Evolutionary conservation across 2,797 vertebrate genomes (phyloP).

Genomic region (Philypnodon macrostomus): DNA sequence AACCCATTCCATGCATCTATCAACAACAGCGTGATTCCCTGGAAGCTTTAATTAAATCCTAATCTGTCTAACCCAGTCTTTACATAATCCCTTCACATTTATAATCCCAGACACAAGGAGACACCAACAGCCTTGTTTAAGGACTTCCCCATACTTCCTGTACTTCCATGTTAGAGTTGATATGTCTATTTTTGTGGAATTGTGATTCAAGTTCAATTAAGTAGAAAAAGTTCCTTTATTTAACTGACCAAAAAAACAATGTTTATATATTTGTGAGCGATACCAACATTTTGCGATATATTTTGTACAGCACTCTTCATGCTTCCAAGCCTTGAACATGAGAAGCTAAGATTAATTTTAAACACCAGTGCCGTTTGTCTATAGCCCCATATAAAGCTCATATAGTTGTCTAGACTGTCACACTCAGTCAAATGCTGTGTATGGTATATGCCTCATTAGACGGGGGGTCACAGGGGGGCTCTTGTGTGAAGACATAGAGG

Average conservation of each 20-base stretch:
- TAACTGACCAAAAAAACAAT: no score
- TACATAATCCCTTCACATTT: slow-evolving; percentile 46
- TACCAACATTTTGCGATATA: no score
- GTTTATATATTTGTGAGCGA: no score
- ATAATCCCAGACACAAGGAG: slow-evolving; percentile 65
- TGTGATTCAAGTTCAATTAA: no score
- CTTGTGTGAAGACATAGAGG: slow-evolving; percentile 2
- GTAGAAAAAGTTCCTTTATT: no score
- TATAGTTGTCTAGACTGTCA: slow-evolving; percentile 24
- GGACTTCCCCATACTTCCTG: slow-evolving; percentile 10
- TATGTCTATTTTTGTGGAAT: no score
- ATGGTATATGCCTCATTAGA: slow-evolving; percentile 8
- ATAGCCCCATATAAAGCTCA: slow-evolving; percentile 1
- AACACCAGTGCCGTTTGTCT: no score
- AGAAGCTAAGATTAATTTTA: no score
- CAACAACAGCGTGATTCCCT: slow-evolving; percentile 35
- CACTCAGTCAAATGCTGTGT: slow-evolving; percentile 12
- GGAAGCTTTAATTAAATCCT: slow-evolving; percentile 67
- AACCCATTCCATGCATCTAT: no score
- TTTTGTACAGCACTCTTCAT: no score
- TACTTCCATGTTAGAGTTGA: neutral
- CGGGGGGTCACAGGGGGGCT: slow-evolving; percentile 10
- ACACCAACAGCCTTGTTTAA: slow-evolving; percentile 64
- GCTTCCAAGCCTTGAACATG: no score
- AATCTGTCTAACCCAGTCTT: slow-evolving; percentile 66